Conservation (phyloP, 2,888 invertebrate genomes). For the Phyllotreta striolata region DNA sequence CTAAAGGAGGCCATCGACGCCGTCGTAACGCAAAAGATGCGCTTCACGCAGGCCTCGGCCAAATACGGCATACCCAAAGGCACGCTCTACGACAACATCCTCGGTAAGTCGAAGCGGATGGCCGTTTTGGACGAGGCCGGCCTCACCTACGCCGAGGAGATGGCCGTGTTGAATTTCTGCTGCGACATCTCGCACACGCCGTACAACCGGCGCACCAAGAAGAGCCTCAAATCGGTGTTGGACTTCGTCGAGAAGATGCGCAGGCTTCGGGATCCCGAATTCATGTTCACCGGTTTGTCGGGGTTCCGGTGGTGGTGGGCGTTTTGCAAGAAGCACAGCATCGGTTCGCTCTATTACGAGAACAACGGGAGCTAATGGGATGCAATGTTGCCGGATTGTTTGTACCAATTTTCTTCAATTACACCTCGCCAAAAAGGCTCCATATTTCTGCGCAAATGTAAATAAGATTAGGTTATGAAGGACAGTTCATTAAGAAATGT, state of each 20-base stretch:
- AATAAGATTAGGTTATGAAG: too few species aligned
- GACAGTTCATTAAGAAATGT: too few species aligned
- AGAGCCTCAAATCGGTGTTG: conserved; percentile 70
- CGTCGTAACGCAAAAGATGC: conserved; percentile 77
- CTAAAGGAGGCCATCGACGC: conserved; percentile 80
- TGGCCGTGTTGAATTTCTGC: conserved; percentile 74
- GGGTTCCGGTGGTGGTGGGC: conserved; percentile 86
- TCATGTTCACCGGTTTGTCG: conserved; percentile 73
- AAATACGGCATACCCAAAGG: conserved; percentile 79
- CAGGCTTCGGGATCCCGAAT: conserved; percentile 68
- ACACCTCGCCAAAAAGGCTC: too few species aligned
- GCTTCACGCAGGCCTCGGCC: conserved; percentile 78
- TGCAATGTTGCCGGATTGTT: conserved; percentile 6
- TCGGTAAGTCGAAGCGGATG: conserved; percentile 81
- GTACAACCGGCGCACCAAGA: conserved; percentile 77
- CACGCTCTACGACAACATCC: conserved; percentile 79
- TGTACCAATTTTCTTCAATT: too few species aligned
- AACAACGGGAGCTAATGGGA: conserved; percentile 44
- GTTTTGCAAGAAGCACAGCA: conserved; percentile 80
- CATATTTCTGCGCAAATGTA: too few species aligned
- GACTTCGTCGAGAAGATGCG: conserved; percentile 72
- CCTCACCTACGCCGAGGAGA: conserved; percentile 68
- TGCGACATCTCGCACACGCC: conserved; percentile 75
- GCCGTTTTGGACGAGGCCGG: conserved; percentile 76
- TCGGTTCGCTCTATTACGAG: conserved; percentile 71